A percentile compares a stretch with the other conserved stretches of the same genome.
phyloP scores from a whole-genome alignment of 2,888 invertebrate species.

The Acanthopleura granulata region DNA sequence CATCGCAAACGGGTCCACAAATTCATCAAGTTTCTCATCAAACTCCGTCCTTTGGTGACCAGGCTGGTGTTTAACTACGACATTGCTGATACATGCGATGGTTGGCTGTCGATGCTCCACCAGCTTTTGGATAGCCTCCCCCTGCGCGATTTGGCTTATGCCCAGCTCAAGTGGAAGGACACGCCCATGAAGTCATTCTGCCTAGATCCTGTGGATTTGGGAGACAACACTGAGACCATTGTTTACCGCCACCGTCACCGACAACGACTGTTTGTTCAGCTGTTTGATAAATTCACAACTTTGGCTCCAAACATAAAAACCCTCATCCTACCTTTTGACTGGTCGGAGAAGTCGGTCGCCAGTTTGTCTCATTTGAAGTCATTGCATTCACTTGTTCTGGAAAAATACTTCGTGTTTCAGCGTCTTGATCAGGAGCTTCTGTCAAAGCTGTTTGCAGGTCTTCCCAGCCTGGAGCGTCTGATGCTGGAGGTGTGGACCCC shows the following conservation, averaged over 20 bases:
- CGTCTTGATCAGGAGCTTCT: conserved; percentile 52
- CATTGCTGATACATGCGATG: conserved; percentile 59
- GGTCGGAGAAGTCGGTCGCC: conserved; percentile 60
- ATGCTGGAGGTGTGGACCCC: conserved; percentile 67
- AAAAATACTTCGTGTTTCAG: conserved; percentile 63
- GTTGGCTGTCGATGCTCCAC: conserved; percentile 57
- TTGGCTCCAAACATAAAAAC: conserved; percentile 55
- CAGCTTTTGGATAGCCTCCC: conserved; percentile 43
- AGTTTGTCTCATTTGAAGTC: conserved; percentile 54
- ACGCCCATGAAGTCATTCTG: conserved; percentile 62
- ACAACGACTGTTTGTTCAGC: conserved; percentile 57
- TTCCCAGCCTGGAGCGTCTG: conserved; percentile 50
- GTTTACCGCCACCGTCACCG: conserved; percentile 57
- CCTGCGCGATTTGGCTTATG: conserved; percentile 51
- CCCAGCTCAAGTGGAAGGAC: conserved; percentile 66
- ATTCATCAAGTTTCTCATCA: conserved; percentile 52
- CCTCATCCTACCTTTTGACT: conserved; percentile 66
- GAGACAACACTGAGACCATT: conserved; percentile 48
- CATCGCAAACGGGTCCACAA: conserved; percentile 56
- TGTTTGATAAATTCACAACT: conserved; percentile 62
- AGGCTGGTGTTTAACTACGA: conserved; percentile 66
- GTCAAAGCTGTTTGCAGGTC: conserved; percentile 44
- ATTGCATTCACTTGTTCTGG: conserved; percentile 58
- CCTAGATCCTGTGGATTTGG: conserved; percentile 43
- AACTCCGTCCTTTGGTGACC: conserved; percentile 50